Base-by-base conservation (phyloP, 2,797 vertebrate genomes). In the Monodelphis domestica region DNA sequence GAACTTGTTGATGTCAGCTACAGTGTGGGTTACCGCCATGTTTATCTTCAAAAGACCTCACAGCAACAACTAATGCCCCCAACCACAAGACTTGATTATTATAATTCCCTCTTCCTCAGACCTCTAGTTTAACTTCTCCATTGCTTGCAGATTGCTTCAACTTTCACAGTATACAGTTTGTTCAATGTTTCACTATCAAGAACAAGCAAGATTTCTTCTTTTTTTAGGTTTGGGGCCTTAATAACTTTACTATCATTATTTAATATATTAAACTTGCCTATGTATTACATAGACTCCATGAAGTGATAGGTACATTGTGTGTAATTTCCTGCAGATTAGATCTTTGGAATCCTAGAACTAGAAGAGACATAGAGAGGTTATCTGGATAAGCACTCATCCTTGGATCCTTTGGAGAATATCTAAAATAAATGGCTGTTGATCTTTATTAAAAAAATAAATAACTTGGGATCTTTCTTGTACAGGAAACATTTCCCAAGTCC, bases 11-110 rank as follows among this genome's bases (percentile, higher is more conserved):
- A 96, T 95, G 93, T 97, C 92, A 97, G 96, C 95, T 95, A 90
- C 89, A 21, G 1, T 95, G 92, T 97, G 96, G 96, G 91, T 96
- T 96, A 94, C 52, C 94, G 53, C 70, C 94, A 89, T 95, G 89
- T 97, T 97, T 97, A 96, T 97, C 57, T 96, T 97, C 90, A 55
- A 89, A 54, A 92, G 96, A 96, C 96, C 96, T 97, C 96, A 97
- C 96, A 97, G 97, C 55, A 96, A 95, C 92, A 96, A 88, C 89
- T 93, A 93, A 97, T 94, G 45, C 95, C 93, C 84, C 90, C 94
- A 91, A 95, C 96, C 97, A 96, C 96, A 96, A 91, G 57, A 96
- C 95, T 89, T 96, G 96, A 97, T 97, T 96, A 93, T 95, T 95
- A 51, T 94, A 96, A 96, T 97, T 96, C 33, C 33, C 5, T 94